These are phyloP conservation scores for Atherix ibis DNA, from an alignment of 2,888 invertebrate genomes.

Conservation along the genomic window DNA sequence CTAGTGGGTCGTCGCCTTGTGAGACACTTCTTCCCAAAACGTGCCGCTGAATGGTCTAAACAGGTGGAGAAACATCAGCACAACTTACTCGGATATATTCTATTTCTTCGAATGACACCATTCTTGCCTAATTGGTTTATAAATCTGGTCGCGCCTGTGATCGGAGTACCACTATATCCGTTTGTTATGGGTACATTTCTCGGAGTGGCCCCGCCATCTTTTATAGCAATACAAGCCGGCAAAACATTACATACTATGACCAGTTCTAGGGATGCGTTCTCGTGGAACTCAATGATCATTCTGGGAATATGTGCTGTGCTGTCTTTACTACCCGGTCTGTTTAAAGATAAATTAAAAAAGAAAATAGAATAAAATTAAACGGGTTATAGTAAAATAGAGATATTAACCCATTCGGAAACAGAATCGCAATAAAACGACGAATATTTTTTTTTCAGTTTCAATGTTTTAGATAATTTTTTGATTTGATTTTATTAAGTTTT, in stretches of 20 bases:
- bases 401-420: too few species aligned
- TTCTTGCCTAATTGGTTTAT: constrained; percentile 99
- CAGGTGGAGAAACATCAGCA: constrained; percentile 74
- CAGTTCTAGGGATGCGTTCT: constrained; percentile 73
- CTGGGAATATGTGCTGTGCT: constrained; percentile 64
- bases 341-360: constrained; percentile 62
- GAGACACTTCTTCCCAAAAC: constrained; percentile 73
- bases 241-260: constrained; percentile 88
- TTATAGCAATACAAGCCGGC: constrained; percentile 95
- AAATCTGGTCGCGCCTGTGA: constrained; percentile 89
- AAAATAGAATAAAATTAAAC: constrained; percentile 55
- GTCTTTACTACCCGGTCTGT: constrained; percentile 74
- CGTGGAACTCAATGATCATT: constrained; percentile 68
- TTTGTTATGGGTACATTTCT: constrained; percentile 94
- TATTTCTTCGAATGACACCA: constrained; percentile 94
- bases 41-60: constrained; percentile 69
- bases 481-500: neutral
- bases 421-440: too few species aligned
- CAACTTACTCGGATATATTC: constrained; percentile 86
- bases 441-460: neutral
- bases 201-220: constrained; percentile 92
- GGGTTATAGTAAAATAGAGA: too few species aligned
- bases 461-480: neutral
- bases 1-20: constrained; percentile 76
- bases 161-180: constrained; percentile 82